Percentiles rank a stretch among this genome's conserved stretches.
phyloP scores from a whole-genome alignment of 2,797 vertebrate species.

The Rhodeus uyekii region DNA sequence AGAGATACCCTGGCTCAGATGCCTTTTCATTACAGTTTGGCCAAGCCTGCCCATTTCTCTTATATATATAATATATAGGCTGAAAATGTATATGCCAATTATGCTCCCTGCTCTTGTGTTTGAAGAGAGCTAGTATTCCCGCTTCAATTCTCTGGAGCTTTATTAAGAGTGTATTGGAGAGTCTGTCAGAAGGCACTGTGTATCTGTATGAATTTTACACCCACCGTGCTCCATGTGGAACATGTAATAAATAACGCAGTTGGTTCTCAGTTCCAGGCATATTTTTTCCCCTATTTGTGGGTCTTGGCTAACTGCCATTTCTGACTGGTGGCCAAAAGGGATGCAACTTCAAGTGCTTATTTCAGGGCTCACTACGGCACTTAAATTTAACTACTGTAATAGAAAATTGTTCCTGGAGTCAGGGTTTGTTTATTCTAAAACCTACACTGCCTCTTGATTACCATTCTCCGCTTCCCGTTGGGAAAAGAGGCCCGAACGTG shows the following conservation, averaged over 20 bases:
- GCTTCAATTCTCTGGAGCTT: constrained; percentile 14
- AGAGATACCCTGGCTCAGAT: no score
- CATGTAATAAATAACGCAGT: constrained; percentile 65
- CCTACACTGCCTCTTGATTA: constrained; percentile 61
- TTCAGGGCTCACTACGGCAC: constrained; percentile 37
- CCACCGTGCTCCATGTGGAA: constrained; percentile 54
- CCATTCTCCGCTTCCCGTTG: constrained; percentile 32
- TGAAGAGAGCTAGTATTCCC: not conserved
- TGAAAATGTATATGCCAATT: not conserved
- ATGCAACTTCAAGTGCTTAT: constrained; percentile 67
- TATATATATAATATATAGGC: no score
- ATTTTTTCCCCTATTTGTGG: constrained; percentile 67
- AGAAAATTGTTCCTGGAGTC: constrained; percentile 67
- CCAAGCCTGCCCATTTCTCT: no score
- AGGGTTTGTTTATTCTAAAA: constrained; percentile 68
- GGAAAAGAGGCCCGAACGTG: constrained; percentile 41
- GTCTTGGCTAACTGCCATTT: constrained; percentile 68
- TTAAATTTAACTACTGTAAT: constrained; percentile 69
- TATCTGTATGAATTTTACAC: constrained; percentile 49
- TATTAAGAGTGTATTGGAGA: constrained; percentile 26
- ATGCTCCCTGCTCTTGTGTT: not conserved
- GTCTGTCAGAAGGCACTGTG: constrained; percentile 22
- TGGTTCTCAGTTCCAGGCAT: constrained; percentile 60
- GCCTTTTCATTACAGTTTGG: no score
- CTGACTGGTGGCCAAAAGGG: constrained; percentile 66